phyloP scores from a whole-genome alignment of 2,113 vertebrate genomes.

The Myrmecophaga tridactyla region DNA sequence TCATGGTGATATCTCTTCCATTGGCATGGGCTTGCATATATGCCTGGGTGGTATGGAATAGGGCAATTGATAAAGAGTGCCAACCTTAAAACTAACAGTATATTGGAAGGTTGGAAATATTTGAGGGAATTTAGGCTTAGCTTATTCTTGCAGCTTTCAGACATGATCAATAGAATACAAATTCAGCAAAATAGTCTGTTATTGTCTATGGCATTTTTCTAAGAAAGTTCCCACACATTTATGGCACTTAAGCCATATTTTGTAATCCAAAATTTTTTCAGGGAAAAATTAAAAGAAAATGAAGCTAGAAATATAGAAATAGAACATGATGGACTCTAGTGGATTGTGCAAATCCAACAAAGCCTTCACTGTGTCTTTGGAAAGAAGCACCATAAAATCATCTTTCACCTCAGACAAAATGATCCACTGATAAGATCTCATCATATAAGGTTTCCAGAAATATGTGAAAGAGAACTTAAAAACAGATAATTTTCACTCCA shows the following conservation, averaged over 20 bases:
- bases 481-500: background rate
- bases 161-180: background rate
- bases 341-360: background rate
- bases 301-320: background rate
- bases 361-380: background rate
- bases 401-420: background rate
- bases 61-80: background rate
- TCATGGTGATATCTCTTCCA: background rate
- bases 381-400: background rate
- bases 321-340: background rate
- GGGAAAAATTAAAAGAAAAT: background rate
- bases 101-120: background rate
- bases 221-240: background rate
- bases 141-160: background rate
- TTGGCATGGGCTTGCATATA: rapidly evolving
- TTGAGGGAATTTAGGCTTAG: background rate
- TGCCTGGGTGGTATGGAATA: no score
- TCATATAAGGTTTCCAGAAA: background rate
- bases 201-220: background rate
- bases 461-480: background rate
- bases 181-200: background rate
- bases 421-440: background rate
- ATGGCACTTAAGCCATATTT: background rate
- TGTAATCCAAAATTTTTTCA: background rate
- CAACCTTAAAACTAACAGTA: background rate